Percentiles rank a stretch among this genome's conserved stretches.
Evolutionary conservation across 2,113 vertebrate species (phyloP).

Genomic region (Mesitornis unicolor): DNA sequence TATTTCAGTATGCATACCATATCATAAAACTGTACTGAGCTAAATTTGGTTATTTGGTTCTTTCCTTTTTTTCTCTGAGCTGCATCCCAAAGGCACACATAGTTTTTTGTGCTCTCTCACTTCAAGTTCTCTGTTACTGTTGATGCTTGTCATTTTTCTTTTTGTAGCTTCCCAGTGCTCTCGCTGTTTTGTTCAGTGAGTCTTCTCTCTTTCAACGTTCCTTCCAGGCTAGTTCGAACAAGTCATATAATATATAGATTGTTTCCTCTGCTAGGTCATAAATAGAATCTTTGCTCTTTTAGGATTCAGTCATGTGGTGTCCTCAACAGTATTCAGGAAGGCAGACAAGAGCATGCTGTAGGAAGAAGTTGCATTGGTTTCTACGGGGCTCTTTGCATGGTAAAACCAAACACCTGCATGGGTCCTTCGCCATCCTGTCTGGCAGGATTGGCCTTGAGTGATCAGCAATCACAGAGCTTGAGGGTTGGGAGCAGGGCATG

Average conservation of each 20-base stretch:
- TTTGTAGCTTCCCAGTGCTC: background rate
- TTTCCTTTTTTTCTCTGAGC: background rate
- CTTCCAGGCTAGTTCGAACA: background rate
- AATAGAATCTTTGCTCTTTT: background rate
- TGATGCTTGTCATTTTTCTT: background rate
- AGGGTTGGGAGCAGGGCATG: background rate
- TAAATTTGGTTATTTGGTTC: background rate
- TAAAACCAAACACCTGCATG: background rate
- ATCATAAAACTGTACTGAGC: background rate
- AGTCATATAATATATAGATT: background rate
- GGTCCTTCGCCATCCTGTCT: accelerated
- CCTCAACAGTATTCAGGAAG: background rate
- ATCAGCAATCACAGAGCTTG: background rate
- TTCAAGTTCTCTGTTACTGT: background rate
- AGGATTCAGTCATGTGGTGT: background rate
- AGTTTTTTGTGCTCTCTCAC: background rate
- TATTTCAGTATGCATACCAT: background rate
- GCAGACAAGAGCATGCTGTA: background rate
- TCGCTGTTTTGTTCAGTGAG: background rate
- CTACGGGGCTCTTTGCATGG: background rate
- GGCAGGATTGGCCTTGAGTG: accelerated
- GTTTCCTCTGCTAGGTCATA: background rate
- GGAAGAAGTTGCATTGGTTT: background rate
- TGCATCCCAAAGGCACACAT: accelerated
- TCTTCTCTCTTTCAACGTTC: background rate